phyloP scores from a whole-genome alignment of 2,113 vertebrate species.

The Tachysurus vachellii region DNA sequence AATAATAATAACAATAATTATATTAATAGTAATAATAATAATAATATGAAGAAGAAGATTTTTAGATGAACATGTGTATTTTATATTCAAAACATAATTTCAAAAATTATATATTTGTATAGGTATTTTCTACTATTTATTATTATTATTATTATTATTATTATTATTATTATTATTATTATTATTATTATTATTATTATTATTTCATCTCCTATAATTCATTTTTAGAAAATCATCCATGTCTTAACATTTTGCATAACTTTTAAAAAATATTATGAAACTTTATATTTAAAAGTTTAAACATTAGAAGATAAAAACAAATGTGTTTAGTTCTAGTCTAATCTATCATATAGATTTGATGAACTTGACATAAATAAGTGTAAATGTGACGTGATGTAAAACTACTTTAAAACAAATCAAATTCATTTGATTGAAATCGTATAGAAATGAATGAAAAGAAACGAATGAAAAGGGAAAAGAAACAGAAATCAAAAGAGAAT shows the following conservation, averaged over 20 bases:
- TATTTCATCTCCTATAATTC: too few species aligned
- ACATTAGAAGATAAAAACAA: not conserved
- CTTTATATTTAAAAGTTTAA: not conserved
- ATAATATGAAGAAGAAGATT: not conserved
- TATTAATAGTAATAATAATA: not conserved
- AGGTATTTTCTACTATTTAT: not conserved
- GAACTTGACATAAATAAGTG: not conserved
- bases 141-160: not conserved
- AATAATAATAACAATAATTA: not conserved
- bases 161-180: not conserved
- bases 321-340: not conserved
- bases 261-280: not conserved
- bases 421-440: not conserved
- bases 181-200: not conserved
- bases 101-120: not conserved
- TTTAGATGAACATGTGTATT: not conserved
- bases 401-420: not conserved
- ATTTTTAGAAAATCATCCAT: not conserved
- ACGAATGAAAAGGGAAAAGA: too few species aligned
- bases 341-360: not conserved
- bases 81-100: not conserved
- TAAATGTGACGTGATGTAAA: too few species aligned
- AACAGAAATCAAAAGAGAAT: not conserved
- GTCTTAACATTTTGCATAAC: not conserved
- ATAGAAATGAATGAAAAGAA: not conserved